A percentile compares a stretch with the other conserved stretches of the same genome.
Evolutionary conservation across 2,113 vertebrate genomes (phyloP).

Genomic region (Erythrolamprus reginae): DNA sequence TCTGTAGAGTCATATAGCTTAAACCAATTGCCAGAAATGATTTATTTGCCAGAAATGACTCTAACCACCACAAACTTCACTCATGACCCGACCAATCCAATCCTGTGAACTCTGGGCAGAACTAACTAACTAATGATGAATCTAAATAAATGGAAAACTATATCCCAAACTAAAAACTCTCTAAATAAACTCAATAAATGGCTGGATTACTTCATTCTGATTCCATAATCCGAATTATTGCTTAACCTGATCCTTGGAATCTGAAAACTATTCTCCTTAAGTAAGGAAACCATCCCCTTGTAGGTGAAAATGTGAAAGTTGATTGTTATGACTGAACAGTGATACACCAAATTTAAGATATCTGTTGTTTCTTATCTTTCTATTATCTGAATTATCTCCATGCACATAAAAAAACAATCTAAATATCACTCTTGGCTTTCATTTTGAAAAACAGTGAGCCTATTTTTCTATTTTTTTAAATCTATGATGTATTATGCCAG

Average conservation of each 20-base stretch:
- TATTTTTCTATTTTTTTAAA: slow-evolving; percentile 3
- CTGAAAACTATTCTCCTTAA: not conserved
- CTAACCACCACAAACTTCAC: too few species aligned
- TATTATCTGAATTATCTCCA: not conserved
- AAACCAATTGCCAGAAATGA: too few species aligned
- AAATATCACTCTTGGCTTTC: not conserved
- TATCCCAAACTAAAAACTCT: not conserved
- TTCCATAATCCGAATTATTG: not conserved
- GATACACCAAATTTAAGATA: not conserved
- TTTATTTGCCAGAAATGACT: too few species aligned
- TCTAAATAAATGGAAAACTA: not conserved
- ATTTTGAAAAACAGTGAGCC: not conserved
- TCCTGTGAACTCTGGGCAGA: too few species aligned
- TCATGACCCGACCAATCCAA: too few species aligned
- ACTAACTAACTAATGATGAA: too few species aligned
- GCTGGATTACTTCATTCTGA: not conserved
- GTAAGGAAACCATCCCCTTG: not conserved
- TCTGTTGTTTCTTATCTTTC: not conserved
- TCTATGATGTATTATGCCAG: too few species aligned
- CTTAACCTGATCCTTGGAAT: not conserved
- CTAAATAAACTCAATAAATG: not conserved
- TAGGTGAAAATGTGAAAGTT: not conserved
- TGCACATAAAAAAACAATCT: rapidly evolving
- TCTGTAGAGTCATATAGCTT: too few species aligned
- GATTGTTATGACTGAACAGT: not conserved